Percentiles rank a stretch among this genome's conserved stretches.
Conservation (phyloP, 2,797 vertebrate species). For the Platyrinchus mystaceus region DNA sequence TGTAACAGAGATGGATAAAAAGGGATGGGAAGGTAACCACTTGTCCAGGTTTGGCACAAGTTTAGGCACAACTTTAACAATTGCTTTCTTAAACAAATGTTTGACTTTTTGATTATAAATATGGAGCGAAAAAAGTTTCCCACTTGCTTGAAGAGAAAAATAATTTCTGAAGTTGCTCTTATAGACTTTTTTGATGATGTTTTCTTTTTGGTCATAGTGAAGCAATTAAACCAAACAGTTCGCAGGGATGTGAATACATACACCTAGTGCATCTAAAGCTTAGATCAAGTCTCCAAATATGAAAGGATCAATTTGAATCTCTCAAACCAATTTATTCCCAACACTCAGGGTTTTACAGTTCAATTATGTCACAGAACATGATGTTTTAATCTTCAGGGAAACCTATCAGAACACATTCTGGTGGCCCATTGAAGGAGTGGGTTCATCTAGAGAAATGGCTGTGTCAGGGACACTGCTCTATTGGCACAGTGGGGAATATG, state of each 20-base stretch:
- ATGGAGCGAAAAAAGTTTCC: slow-evolving; percentile 35
- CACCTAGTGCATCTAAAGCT: not conserved
- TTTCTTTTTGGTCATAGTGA: not conserved
- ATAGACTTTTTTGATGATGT: not conserved
- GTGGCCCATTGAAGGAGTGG: not conserved
- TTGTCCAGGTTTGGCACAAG: slow-evolving; percentile 42
- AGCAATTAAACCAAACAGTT: not conserved
- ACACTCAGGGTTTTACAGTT: not conserved
- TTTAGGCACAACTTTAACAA: not conserved
- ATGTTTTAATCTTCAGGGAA: not conserved
- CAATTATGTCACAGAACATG: not conserved
- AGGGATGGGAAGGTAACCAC: slow-evolving; percentile 52
- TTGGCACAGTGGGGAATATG: not conserved
- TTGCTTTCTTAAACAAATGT: slow-evolving; percentile 46
- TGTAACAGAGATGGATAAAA: slow-evolving; percentile 48
- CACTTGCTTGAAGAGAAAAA: slow-evolving; percentile 11
- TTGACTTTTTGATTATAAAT: slow-evolving; percentile 28
- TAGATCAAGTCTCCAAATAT: not conserved
- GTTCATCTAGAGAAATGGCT: not conserved
- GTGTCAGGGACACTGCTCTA: rapidly evolving
- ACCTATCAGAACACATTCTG: not conserved
- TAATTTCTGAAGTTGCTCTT: not conserved
- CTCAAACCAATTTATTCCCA: not conserved
- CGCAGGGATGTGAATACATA: not conserved
- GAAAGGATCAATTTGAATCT: not conserved